Conservation (phyloP, 2,113 vertebrate genomes). For the Lanius collurio region DNA sequence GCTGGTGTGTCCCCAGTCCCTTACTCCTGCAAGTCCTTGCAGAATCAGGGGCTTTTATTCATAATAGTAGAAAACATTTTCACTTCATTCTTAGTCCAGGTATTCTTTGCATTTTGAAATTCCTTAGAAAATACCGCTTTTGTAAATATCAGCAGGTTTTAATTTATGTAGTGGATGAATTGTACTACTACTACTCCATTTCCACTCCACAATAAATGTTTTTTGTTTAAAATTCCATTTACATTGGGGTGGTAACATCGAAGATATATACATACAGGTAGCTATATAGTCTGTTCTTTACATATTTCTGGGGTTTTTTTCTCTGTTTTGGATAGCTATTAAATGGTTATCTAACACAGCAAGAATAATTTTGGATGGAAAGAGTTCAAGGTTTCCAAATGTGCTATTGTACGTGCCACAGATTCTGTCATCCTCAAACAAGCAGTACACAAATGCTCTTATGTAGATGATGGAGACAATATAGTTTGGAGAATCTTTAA, state of each 20-base stretch:
- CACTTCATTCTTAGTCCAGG: neutral
- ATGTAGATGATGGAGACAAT: neutral
- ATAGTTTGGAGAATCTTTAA: neutral
- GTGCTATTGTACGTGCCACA: neutral
- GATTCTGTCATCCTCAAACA: neutral
- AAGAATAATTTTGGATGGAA: neutral
- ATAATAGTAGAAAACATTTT: neutral
- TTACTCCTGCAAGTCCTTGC: neutral
- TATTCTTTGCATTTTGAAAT: constrained; percentile 2
- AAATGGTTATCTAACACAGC: neutral
- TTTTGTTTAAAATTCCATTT: neutral
- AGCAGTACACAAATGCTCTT: neutral
- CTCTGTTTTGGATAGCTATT: neutral
- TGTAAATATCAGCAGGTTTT: neutral
- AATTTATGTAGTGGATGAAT: neutral
- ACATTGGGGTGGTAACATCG: neutral
- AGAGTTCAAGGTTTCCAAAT: neutral
- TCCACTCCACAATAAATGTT: neutral
- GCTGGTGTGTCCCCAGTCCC: neutral
- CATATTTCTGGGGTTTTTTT: neutral
- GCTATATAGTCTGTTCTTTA: neutral
- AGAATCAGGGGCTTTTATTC: neutral
- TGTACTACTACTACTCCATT: neutral
- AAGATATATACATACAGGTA: neutral
- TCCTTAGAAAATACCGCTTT: neutral